These are phyloP conservation scores for Centropristis striata DNA, from an alignment of 2,113 vertebrate genomes.

Conservation along the genomic window DNA sequence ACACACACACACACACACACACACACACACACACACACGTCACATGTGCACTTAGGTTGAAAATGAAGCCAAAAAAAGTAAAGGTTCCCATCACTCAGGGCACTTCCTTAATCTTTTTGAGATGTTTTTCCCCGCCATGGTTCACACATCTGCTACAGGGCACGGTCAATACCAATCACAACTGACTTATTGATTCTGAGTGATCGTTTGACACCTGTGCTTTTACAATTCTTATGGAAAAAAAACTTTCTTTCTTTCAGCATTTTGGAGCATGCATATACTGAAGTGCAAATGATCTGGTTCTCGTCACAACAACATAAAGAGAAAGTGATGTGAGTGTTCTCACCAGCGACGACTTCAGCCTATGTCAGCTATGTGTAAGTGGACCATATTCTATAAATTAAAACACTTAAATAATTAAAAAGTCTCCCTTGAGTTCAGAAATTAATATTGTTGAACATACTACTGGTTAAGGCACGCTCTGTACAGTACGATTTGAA, in stretches of 20 bases:
- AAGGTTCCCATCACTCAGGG: slow-evolving; percentile 43
- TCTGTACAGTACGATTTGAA: slow-evolving; percentile 1
- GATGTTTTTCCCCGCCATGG: slow-evolving; percentile 31
- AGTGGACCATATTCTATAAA: background rate
- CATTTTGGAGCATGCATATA: background rate
- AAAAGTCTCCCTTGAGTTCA: background rate
- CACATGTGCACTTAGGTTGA: slow-evolving; percentile 51
- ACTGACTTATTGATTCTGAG: slow-evolving; percentile 53
- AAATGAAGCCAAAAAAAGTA: slow-evolving; percentile 18
- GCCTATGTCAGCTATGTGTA: background rate
- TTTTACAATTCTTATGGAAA: background rate
- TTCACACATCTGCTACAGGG: slow-evolving; percentile 56
- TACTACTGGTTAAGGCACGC: background rate
- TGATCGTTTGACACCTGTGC: slow-evolving; percentile 28
- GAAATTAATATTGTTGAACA: background rate
- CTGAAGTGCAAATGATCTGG: background rate
- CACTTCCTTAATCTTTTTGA: slow-evolving; percentile 46
- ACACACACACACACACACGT: slow-evolving; percentile 9
- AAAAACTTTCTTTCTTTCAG: background rate
- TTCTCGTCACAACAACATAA: background rate
- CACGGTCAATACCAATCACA: slow-evolving; percentile 61
- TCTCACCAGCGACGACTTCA: too few species aligned
- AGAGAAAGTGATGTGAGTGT: background rate
- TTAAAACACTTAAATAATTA: background rate
- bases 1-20: too few species aligned